Evolutionary conservation across 2,797 vertebrate species (phyloP).

Genomic region (Cryptoprocta ferox): DNA sequence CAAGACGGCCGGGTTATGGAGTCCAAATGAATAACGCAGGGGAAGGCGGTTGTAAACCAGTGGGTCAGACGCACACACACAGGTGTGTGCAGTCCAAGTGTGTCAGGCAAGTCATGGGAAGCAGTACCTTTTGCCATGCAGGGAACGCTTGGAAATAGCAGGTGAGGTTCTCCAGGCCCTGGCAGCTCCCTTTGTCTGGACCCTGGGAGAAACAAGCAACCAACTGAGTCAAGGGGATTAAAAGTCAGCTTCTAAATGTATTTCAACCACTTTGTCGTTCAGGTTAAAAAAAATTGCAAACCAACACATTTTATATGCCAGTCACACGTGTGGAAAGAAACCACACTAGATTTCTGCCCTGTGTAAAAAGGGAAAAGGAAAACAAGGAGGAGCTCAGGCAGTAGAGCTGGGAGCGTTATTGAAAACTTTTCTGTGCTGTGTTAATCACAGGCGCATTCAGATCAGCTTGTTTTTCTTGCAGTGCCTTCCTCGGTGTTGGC

Average conservation of each 20-base stretch:
- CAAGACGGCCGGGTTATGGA: rapidly evolving
- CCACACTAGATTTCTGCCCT: not conserved
- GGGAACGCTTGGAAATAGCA: not conserved
- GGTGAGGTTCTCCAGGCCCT: not conserved
- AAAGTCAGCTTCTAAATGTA: not conserved
- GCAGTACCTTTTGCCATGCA: not conserved
- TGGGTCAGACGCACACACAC: rapidly evolving
- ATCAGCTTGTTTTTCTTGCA: not conserved
- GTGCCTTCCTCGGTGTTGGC: not conserved
- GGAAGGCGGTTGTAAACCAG: not conserved
- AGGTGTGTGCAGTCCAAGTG: rapidly evolving
- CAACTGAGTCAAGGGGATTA: not conserved
- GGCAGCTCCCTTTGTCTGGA: not conserved
- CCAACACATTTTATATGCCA: not conserved
- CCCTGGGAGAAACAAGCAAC: not conserved
- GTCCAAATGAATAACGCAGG: not conserved
- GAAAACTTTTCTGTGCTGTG: rapidly evolving
- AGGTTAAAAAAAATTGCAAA: not conserved
- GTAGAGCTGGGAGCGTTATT: not conserved
- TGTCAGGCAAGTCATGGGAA: not conserved
- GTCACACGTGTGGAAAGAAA: not conserved
- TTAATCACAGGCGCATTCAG: not conserved
- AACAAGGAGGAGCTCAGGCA: not conserved
- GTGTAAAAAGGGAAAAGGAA: not conserved
- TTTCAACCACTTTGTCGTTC: conserved; percentile 10